A percentile compares a stretch with the other conserved stretches of the same genome.
phyloP scores from a whole-genome alignment of 2,113 vertebrate genomes.

The Strigops habroptila region DNA sequence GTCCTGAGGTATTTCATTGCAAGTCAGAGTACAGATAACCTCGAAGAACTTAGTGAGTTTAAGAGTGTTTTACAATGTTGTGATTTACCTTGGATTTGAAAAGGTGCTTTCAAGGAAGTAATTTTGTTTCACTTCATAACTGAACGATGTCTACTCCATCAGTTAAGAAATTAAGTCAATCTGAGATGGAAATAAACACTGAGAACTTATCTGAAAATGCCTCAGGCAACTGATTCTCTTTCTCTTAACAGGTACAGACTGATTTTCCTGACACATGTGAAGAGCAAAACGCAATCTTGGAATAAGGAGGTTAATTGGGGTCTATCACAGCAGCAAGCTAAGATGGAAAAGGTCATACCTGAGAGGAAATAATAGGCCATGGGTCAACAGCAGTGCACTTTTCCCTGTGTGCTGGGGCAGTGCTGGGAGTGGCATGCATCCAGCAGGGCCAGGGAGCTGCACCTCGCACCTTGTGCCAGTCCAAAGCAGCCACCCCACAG shows the following conservation, averaged over 20 bases:
- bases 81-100: neutral
- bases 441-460: accelerated
- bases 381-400: neutral
- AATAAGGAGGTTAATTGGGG: neutral
- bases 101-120: neutral
- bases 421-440: accelerated
- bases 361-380: neutral
- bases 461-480: accelerated
- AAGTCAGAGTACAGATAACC: neutral
- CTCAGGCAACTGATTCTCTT: neutral
- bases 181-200: neutral
- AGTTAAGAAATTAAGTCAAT: neutral
- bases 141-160: neutral
- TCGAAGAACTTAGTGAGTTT: neutral
- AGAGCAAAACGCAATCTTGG: neutral
- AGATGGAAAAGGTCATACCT: neutral
- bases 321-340: neutral
- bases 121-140: neutral
- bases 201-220: neutral
- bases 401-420: accelerated
- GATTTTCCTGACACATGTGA: neutral
- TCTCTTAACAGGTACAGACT: neutral
- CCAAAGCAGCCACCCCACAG: too few relatives aligned
- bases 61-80: neutral
- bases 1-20: neutral